A percentile compares a stretch with the other conserved stretches of the same genome.
phyloP scores from a whole-genome alignment of 2,888 invertebrate species.

The Sinopyrophorus schimmeli region DNA sequence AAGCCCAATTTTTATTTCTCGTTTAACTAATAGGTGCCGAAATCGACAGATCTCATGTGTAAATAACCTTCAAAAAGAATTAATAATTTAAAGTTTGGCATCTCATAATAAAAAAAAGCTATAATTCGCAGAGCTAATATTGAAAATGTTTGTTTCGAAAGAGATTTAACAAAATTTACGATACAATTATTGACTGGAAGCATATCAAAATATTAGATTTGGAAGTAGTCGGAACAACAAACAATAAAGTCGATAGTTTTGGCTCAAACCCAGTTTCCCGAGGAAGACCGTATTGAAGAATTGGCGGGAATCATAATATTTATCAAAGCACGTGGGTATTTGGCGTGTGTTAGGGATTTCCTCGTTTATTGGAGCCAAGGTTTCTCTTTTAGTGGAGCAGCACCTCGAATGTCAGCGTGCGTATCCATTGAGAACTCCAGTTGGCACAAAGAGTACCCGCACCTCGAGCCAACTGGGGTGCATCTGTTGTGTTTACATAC shows the following conservation, averaged over 20 bases:
- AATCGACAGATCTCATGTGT: no score
- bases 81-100: no score
- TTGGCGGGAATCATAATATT: slow-evolving; percentile 44
- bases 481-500: slow-evolving; percentile 37
- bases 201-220: background rate
- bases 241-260: slow-evolving; percentile 28
- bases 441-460: slow-evolving; percentile 48
- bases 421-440: slow-evolving; percentile 49
- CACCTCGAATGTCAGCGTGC: slow-evolving; percentile 44
- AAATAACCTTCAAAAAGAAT: no score
- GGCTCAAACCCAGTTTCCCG: slow-evolving; percentile 33
- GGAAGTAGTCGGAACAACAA: slow-evolving; percentile 18
- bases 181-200: background rate
- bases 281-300: slow-evolving; percentile 31
- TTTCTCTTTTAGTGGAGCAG: slow-evolving; percentile 40
- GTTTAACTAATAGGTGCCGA: no score
- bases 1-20: no score
- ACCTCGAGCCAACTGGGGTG: slow-evolving; percentile 48
- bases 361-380: slow-evolving; percentile 46
- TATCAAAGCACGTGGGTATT: slow-evolving; percentile 43
- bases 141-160: no score
- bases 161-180: background rate
- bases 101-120: no score
- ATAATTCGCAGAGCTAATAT: no score
- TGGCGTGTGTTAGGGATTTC: slow-evolving; percentile 46